phyloP scores from a whole-genome alignment of 2,797 vertebrate species.

The Ctenochaetus hawaiiensis region DNA sequence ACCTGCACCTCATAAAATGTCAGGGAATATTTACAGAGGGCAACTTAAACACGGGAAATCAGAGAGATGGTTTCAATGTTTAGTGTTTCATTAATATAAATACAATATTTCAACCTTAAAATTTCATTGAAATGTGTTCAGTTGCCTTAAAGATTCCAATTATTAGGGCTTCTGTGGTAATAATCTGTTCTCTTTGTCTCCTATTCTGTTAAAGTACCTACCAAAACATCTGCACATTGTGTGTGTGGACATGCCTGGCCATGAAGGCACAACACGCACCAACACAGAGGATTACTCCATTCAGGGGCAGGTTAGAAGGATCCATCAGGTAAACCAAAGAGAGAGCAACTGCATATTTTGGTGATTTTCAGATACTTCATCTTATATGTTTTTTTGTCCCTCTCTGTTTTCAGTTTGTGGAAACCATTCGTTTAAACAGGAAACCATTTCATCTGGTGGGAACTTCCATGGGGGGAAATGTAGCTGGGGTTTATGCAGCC shows the following conservation, averaged over 20 bases:
- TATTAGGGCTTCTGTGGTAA: too few species aligned
- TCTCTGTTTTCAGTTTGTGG: slow-evolving; percentile 89
- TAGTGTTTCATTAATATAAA: too few species aligned
- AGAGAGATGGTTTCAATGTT: too few species aligned
- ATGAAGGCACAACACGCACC: slow-evolving; percentile 94
- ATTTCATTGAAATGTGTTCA: too few species aligned
- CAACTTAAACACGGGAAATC: too few species aligned
- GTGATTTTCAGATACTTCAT: not conserved
- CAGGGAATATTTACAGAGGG: too few species aligned
- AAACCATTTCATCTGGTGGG: slow-evolving; percentile 95
- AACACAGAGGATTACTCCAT: slow-evolving; percentile 93
- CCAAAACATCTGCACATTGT: slow-evolving; percentile 96
- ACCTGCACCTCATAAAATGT: too few species aligned
- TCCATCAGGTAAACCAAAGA: slow-evolving; percentile 90
- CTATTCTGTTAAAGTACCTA: slow-evolving; percentile 87
- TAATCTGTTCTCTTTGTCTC: not conserved
- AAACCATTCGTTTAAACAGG: slow-evolving; percentile 91
- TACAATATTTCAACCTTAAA: too few species aligned
- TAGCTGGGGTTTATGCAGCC: slow-evolving; percentile 95
- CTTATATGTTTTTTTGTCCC: slow-evolving; percentile 30
- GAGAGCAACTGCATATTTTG: not conserved
- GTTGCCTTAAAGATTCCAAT: too few species aligned
- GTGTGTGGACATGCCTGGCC: slow-evolving; percentile 98
- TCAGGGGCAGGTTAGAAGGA: slow-evolving; percentile 91
- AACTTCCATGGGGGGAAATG: slow-evolving; percentile 95